phyloP scores from a whole-genome alignment of 1,140 invertebrate genomes.

The Octopus sinensis region DNA sequence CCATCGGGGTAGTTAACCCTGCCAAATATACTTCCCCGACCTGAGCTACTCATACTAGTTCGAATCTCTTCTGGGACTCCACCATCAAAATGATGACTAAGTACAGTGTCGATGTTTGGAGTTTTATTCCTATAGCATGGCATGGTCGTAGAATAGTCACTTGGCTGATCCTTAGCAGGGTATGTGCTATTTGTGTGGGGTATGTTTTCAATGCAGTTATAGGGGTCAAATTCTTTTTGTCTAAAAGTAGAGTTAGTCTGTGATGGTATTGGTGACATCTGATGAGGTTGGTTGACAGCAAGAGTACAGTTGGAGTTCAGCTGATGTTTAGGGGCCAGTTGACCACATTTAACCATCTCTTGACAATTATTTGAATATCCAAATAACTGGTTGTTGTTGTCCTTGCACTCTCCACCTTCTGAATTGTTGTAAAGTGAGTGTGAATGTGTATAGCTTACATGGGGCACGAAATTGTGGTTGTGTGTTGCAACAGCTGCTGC shows the following conservation, averaged over 20 bases:
- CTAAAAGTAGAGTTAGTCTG: constrained; percentile 10
- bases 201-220: constrained; percentile 2
- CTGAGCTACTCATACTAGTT: constrained; percentile 33
- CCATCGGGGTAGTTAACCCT: constrained; percentile 18
- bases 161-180: not conserved
- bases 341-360: constrained; percentile 54
- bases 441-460: too few relatives aligned
- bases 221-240: constrained; percentile 11
- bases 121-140: constrained; percentile 22
- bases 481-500: not conserved
- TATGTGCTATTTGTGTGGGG: not conserved
- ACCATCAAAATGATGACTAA: not conserved
- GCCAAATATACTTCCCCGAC: constrained; percentile 24
- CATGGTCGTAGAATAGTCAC: not conserved
- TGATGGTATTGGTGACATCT: not conserved
- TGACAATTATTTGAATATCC: constrained; percentile 58
- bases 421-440: too few relatives aligned
- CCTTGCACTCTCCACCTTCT: constrained; percentile 26
- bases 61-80: constrained; percentile 20
- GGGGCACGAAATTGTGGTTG: not conserved
- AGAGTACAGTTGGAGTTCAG: constrained; percentile 19
- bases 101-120: constrained; percentile 13
- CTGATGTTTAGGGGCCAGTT: constrained; percentile 44
- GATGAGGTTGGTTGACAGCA: constrained; percentile 11
- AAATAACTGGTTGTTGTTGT: constrained; percentile 46